Conservation (phyloP, 2,113 vertebrate genomes). For the Tenebrosternarchus preto region DNA sequence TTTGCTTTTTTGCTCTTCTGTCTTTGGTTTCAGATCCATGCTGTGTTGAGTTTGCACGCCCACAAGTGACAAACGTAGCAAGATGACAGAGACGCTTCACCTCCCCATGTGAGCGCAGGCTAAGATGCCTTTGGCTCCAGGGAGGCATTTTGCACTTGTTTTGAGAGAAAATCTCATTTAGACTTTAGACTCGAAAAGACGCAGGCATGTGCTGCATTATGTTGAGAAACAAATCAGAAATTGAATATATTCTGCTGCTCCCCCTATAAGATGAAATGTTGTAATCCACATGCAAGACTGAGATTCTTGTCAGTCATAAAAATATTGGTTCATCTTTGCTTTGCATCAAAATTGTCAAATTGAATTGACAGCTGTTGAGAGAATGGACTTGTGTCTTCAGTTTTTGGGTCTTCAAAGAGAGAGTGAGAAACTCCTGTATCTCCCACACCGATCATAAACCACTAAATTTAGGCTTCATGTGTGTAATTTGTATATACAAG, state of each 20-base stretch:
- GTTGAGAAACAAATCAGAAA: constrained; percentile 20
- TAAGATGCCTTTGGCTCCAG: constrained; percentile 10
- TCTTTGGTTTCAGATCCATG: constrained; percentile 28
- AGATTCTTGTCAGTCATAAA: neutral
- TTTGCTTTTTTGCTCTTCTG: constrained; percentile 9
- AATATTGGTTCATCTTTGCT: neutral
- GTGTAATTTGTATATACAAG: too few species aligned
- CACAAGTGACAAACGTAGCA: constrained; percentile 23
- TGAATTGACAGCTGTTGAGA: constrained; percentile 8
- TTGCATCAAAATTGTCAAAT: neutral
- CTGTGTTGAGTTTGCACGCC: constrained; percentile 26
- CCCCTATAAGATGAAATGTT: neutral
- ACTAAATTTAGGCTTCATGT: too few species aligned
- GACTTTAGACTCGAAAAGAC: constrained; percentile 2
- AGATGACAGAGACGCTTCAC: constrained; percentile 32
- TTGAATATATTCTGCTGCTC: constrained; percentile 16
- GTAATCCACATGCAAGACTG: neutral
- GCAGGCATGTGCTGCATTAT: constrained; percentile 16
- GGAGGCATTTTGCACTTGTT: constrained; percentile 34
- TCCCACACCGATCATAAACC: too few species aligned
- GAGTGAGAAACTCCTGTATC: neutral
- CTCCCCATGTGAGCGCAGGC: constrained; percentile 25
- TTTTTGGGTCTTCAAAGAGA: neutral
- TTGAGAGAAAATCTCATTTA: constrained; percentile 23
- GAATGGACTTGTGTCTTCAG: neutral